These are phyloP conservation scores for Panthera uncia DNA, from an alignment of 2,113 vertebrate species.

Conservation along the genomic window DNA sequence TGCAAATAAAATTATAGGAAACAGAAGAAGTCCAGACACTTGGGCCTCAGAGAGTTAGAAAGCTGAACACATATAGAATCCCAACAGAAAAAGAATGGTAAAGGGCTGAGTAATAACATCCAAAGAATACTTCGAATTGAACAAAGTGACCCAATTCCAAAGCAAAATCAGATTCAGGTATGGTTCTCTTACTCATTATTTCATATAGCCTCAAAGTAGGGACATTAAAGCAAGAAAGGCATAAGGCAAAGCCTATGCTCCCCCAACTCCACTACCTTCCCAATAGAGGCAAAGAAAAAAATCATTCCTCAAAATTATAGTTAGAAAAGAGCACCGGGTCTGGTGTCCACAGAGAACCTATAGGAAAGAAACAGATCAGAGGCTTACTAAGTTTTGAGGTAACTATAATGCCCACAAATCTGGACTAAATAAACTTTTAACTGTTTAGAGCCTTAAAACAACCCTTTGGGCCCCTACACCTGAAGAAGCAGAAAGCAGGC, in stretches of 20 bases:
- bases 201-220: background rate
- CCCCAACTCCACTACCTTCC: background rate
- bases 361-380: background rate
- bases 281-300: background rate
- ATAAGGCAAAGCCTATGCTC: background rate
- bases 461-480: background rate
- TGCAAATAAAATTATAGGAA: background rate
- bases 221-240: background rate
- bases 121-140: background rate
- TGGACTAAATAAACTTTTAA: conserved; percentile 38
- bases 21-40: background rate
- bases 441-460: conserved; percentile 31
- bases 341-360: background rate
- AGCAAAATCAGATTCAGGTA: conserved; percentile 24
- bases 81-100: background rate
- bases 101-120: background rate
- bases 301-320: background rate
- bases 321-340: background rate
- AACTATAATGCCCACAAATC: background rate
- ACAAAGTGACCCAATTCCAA: conserved; percentile 3
- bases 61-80: background rate
- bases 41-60: background rate
- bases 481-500: background rate
- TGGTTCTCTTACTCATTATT: background rate
- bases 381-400: background rate